These are phyloP conservation scores for Gadus chalcogrammus DNA, from an alignment of 2,113 vertebrate genomes.

Conservation along the genomic window DNA sequence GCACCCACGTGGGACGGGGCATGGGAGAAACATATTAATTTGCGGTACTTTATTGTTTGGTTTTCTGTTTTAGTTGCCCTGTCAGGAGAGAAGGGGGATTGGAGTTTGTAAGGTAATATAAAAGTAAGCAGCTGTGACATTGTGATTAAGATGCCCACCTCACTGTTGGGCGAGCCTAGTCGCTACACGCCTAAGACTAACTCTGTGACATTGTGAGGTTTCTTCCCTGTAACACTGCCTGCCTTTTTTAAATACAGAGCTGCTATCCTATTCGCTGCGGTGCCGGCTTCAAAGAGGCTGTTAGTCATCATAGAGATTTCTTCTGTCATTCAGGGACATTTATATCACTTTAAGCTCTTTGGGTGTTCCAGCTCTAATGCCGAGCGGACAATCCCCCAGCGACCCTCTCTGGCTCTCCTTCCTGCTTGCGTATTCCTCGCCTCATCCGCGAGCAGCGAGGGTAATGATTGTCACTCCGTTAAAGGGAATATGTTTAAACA, in stretches of 20 bases:
- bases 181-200: slow-evolving; percentile 57
- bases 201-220: slow-evolving; percentile 61
- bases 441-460: slow-evolving; percentile 30
- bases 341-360: slow-evolving; percentile 74
- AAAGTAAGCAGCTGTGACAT: slow-evolving; percentile 67
- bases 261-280: slow-evolving; percentile 66
- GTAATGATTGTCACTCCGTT: slow-evolving; percentile 47
- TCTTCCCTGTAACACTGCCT: slow-evolving; percentile 28
- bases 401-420: slow-evolving; percentile 38
- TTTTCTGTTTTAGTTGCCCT: slow-evolving; percentile 37
- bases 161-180: slow-evolving; percentile 32
- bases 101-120: slow-evolving; percentile 53
- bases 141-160: slow-evolving; percentile 64
- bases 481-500: slow-evolving; percentile 41
- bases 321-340: slow-evolving; percentile 72
- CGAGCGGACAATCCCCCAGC: slow-evolving; percentile 52
- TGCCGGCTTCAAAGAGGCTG: slow-evolving; percentile 69
- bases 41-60: slow-evolving; percentile 56
- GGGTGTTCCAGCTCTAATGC: slow-evolving; percentile 51
- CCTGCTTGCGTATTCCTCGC: slow-evolving; percentile 38
- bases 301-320: slow-evolving; percentile 75
- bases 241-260: slow-evolving; percentile 64
- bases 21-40: slow-evolving; percentile 59
- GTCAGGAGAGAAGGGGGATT: slow-evolving; percentile 30
- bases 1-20: slow-evolving; percentile 44